These are phyloP conservation scores for Tortricodes alternella DNA, from an alignment of 2,888 invertebrate species.

Conservation along the genomic window DNA sequence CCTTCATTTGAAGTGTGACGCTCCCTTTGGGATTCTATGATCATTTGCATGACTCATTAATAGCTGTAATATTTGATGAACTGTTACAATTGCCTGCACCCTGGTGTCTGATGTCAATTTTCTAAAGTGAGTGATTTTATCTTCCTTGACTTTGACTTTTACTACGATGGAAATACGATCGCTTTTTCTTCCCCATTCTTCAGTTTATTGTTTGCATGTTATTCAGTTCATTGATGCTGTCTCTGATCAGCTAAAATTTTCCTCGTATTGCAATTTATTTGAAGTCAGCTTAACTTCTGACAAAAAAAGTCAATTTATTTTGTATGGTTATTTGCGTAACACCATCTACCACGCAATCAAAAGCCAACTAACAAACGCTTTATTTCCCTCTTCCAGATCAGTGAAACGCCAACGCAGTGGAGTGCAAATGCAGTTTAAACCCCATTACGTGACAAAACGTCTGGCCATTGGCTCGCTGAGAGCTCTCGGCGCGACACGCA, in stretches of 20 bases:
- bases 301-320: too few species aligned
- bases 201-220: too few species aligned
- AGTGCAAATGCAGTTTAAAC: slow-evolving; percentile 4
- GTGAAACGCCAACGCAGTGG: neutral
- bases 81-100: neutral
- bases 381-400: neutral
- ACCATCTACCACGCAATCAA: too few species aligned
- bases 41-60: slow-evolving; percentile 11
- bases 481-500: slow-evolving; percentile 5
- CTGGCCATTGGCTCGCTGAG: slow-evolving; percentile 1
- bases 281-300: too few species aligned
- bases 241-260: too few species aligned
- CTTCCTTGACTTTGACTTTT: too few species aligned
- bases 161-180: too few species aligned
- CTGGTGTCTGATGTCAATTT: neutral
- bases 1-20: slow-evolving; percentile 11
- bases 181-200: too few species aligned
- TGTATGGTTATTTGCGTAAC: too few species aligned
- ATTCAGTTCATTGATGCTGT: too few species aligned
- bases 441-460: slow-evolving; percentile 4
- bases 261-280: too few species aligned
- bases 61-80: slow-evolving; percentile 1
- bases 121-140: neutral
- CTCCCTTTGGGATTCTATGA: neutral
- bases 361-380: too few species aligned